Evolutionary conservation across 1,140 invertebrate genomes (phyloP).

Genomic region (Ephestia elutella): DNA sequence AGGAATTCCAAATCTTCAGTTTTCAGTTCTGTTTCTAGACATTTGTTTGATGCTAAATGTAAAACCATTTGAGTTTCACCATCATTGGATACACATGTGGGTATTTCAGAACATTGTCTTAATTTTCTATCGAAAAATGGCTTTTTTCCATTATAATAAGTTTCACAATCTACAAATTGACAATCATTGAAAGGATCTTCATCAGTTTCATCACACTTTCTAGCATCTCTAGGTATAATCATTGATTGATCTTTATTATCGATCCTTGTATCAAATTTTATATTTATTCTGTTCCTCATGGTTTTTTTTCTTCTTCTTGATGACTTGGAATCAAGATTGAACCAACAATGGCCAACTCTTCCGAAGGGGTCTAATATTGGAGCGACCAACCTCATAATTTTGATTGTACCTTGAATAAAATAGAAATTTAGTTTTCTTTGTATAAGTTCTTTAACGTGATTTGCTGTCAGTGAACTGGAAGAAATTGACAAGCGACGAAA

Average conservation of each 20-base stretch:
- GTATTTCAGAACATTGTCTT: slow-evolving; percentile 62
- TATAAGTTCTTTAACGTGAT: too few species aligned
- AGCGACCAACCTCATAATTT: slow-evolving; percentile 41
- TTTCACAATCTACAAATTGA: slow-evolving; percentile 71
- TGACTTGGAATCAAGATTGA: slow-evolving; percentile 43
- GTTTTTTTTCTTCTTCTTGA: slow-evolving; percentile 18
- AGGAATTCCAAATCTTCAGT: slow-evolving; percentile 41
- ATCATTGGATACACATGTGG: slow-evolving; percentile 52
- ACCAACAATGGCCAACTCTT: slow-evolving; percentile 41
- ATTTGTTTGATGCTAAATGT: slow-evolving; percentile 42
- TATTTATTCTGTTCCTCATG: slow-evolving; percentile 40
- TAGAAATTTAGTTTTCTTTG: too few species aligned
- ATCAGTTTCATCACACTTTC: slow-evolving; percentile 58
- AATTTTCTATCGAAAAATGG: slow-evolving; percentile 55
- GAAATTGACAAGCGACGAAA: too few species aligned
- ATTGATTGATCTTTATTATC: slow-evolving; percentile 20
- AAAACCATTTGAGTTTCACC: slow-evolving; percentile 51
- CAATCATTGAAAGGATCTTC: slow-evolving; percentile 73
- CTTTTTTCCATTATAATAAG: slow-evolving; percentile 68
- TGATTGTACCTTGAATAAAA: slow-evolving; percentile 34
- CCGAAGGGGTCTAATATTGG: slow-evolving; percentile 43
- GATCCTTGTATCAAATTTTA: slow-evolving; percentile 46
- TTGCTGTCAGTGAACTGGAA: too few species aligned
- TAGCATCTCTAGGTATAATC: slow-evolving; percentile 29
- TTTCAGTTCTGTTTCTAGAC: slow-evolving; percentile 29